These are phyloP conservation scores for Chelidonichthys spinosus DNA, from an alignment of 2,797 vertebrate genomes.

Conservation along the genomic window DNA sequence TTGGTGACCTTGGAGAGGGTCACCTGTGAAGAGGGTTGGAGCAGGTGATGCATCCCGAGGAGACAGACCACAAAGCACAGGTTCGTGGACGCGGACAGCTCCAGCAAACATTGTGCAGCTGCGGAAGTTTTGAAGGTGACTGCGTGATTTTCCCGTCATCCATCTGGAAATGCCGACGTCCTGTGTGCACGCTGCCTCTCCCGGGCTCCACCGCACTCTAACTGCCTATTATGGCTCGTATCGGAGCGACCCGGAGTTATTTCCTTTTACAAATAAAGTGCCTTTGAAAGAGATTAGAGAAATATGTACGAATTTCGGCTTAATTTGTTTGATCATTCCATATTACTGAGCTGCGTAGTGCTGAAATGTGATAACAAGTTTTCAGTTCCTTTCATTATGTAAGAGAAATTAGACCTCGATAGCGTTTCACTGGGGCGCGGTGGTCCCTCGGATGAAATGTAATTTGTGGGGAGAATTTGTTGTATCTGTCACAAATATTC, in stretches of 20 bases:
- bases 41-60: constrained; percentile 12
- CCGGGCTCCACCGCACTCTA: constrained; percentile 37
- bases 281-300: constrained; percentile 92
- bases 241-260: constrained; percentile 85
- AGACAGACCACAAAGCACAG: constrained; percentile 27
- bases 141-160: constrained; percentile 37
- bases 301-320: constrained; percentile 97
- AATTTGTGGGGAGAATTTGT: constrained; percentile 99
- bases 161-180: constrained; percentile 47
- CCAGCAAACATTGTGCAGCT: constrained; percentile 24
- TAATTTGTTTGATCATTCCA: constrained; percentile 99
- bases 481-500: constrained; percentile 99
- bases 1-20: constrained; percentile 62
- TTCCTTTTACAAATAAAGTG: constrained; percentile 91
- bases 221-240: constrained; percentile 84
- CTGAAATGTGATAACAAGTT: constrained; percentile 99
- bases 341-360: constrained; percentile 96
- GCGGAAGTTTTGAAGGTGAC: constrained; percentile 74
- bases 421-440: constrained; percentile 93
- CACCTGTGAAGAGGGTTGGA: constrained; percentile 36
- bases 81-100: constrained; percentile 20
- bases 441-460: constrained; percentile 97
- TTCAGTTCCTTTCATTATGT: constrained; percentile 98
- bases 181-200: constrained; percentile 45
- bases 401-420: constrained; percentile 97